Conservation (phyloP, 2,113 vertebrate species). For the Hippocampus comes region DNA sequence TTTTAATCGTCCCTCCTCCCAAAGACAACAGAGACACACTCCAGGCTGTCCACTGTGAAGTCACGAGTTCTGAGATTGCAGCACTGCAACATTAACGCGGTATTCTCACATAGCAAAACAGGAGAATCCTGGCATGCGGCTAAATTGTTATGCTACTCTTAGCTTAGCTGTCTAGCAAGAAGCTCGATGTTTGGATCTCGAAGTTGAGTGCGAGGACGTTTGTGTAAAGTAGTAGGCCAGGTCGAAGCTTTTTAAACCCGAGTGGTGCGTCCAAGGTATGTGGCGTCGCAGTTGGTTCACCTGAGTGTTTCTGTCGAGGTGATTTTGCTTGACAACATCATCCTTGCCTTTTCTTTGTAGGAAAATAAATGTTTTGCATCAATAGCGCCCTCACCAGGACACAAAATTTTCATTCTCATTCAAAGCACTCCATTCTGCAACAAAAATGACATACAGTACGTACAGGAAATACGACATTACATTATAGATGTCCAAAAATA, state of each 20-base stretch:
- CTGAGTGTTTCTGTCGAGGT: neutral
- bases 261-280: neutral
- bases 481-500: neutral
- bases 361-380: neutral
- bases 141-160: slow-evolving; percentile 31
- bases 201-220: neutral
- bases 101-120: neutral
- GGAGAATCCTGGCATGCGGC: neutral
- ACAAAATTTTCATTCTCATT: neutral
- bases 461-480: neutral
- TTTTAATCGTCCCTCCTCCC: neutral
- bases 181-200: slow-evolving; percentile 21
- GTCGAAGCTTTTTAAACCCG: neutral
- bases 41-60: neutral
- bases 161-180: slow-evolving; percentile 13
- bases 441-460: neutral
- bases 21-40: neutral
- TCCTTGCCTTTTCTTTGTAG: neutral
- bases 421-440: neutral
- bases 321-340: neutral
- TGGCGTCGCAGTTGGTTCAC: neutral
- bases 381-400: neutral
- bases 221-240: neutral
- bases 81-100: neutral
- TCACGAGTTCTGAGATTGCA: neutral